Percentiles rank a stretch among this genome's conserved stretches.
Conservation (phyloP, 2,888 invertebrate species). For the Epistrophe grossulariae region DNA sequence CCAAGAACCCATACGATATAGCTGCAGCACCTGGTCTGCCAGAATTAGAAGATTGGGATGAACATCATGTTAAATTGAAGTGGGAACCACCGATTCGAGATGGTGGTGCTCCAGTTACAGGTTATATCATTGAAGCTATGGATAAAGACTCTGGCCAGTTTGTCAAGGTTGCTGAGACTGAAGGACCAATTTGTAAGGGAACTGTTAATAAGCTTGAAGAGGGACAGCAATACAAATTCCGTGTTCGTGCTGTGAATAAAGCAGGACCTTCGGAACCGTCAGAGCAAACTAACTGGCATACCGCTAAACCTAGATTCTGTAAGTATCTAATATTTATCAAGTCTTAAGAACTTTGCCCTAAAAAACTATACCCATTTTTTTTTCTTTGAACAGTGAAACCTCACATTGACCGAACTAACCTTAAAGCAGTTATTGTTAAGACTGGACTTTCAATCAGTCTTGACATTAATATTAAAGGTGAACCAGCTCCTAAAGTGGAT, state of each 20-base stretch:
- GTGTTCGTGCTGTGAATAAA: conserved; percentile 97
- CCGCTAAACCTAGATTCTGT: conserved; percentile 94
- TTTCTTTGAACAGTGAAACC: conserved; percentile 91
- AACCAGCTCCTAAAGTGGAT: conserved; percentile 95
- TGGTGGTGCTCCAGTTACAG: conserved; percentile 96
- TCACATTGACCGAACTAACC: conserved; percentile 95
- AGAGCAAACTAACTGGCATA: conserved; percentile 96
- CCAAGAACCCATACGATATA: conserved; percentile 98
- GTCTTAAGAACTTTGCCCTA: background rate
- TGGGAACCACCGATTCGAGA: conserved; percentile 96
- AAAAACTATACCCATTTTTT: background rate
- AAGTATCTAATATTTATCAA: conserved; percentile 84
- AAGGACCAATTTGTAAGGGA: conserved; percentile 93
- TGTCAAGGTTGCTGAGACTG: conserved; percentile 93
- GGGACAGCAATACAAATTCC: conserved; percentile 97
- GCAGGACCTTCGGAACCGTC: conserved; percentile 97
- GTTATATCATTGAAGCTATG: conserved; percentile 96
- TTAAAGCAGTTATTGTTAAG: conserved; percentile 93
- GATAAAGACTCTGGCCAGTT: conserved; percentile 94
- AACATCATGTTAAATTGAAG: conserved; percentile 94
- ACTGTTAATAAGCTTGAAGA: conserved; percentile 95
- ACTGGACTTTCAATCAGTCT: conserved; percentile 94
- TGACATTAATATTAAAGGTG: conserved; percentile 95
- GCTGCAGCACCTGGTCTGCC: conserved; percentile 95
- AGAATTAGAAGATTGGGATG: conserved; percentile 95